Base-by-base conservation (phyloP, 2,113 vertebrate genomes). In the Copsychus sechellarum region DNA sequence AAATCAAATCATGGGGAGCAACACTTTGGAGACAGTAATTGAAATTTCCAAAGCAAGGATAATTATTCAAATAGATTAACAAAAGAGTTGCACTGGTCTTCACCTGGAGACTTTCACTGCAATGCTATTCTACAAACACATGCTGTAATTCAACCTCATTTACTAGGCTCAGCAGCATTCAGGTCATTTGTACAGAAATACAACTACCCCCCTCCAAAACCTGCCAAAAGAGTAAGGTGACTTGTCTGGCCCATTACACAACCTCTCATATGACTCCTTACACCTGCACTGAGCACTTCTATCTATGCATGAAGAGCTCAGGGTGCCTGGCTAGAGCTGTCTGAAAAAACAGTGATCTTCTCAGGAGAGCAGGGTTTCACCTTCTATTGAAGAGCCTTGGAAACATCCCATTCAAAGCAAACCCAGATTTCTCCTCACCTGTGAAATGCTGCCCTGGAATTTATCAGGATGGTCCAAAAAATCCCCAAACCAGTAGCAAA, bases 401-500 rank as follows among this genome's bases (percentile, higher is more conserved):
- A 54, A 70, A 56, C 1, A 4, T 31, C 12, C n/a, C 13, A n/a
- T 28, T 62, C 47, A 73, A 70, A 90, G 38, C 5, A 78, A 20
- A 70, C 2, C 11, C 23, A 74, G 14, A 38, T 54, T 89, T 53
- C 25, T 69, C 22, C 24, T 31, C 8, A 20, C 28, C 72, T 64
- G 5, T 26, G 29, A 89, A 86, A 70, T 54, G 14, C 11, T 67
- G 29, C 9, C 42, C 40, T 69, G 24, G 31, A 88, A 43, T 53
- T 84, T 67, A 81, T 26, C 50, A 60, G 56, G 38, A 84, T 25
- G 29, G 25, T 42, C 2, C 12, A 45, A 58, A 48, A 47, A n/a
- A 12, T 2, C 2, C 34, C 21, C 51, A 18, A 58, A 60, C 2
- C 14, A 4, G 29, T 7, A 36, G 33, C 0, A 0, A 88, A 57